These are phyloP conservation scores for Pocota personata DNA, from an alignment of 2,888 invertebrate genomes.

Conservation along the genomic window DNA sequence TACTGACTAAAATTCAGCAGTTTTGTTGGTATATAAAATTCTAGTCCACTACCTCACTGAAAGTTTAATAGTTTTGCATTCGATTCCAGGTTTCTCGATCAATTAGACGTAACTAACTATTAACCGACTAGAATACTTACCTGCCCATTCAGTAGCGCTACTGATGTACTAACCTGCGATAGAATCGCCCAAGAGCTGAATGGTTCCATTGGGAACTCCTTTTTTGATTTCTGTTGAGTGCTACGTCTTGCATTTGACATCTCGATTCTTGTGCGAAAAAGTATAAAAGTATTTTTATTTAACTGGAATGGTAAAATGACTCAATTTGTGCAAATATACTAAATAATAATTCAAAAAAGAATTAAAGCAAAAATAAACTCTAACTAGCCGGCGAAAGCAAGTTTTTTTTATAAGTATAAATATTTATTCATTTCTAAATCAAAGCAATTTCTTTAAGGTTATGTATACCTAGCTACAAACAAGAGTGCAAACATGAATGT, in stretches of 20 bases:
- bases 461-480: constrained; percentile 35
- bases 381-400: neutral
- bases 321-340: neutral
- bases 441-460: constrained; percentile 38
- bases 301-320: neutral
- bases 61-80: too few relatives aligned
- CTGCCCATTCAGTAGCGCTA: too few relatives aligned
- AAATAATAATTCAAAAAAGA: neutral
- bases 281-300: neutral
- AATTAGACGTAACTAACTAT: too few relatives aligned
- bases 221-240: neutral
- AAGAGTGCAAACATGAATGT: constrained; percentile 79
- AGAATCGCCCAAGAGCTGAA: neutral
- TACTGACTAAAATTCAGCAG: too few relatives aligned
- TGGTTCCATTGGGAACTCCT: neutral
- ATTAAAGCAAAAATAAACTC: neutral
- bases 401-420: neutral
- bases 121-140: too few relatives aligned
- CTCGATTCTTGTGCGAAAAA: neutral
- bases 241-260: neutral
- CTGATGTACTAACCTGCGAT: too few relatives aligned
- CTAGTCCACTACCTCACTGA: too few relatives aligned
- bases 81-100: too few relatives aligned
- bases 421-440: neutral
- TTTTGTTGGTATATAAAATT: too few relatives aligned